Conservation (phyloP, 1,140 invertebrate species). For the Drosophila ananassae region DNA sequence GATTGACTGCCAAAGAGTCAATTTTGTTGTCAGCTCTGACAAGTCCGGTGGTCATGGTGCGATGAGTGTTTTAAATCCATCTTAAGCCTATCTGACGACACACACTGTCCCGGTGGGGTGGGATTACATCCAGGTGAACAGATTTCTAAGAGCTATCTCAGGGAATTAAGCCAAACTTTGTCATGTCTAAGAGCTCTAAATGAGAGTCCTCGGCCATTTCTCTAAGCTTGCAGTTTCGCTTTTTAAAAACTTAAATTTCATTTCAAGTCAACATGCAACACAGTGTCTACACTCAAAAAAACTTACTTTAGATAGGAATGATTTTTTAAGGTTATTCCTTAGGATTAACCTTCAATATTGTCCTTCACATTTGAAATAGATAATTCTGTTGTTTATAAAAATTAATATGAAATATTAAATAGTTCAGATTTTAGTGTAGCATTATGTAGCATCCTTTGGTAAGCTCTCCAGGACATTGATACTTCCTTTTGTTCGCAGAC, state of each 20-base stretch:
- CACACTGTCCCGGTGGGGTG: not conserved
- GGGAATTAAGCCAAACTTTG: slow-evolving; percentile 1
- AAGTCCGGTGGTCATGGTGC: slow-evolving; percentile 22
- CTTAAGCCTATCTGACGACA: not conserved
- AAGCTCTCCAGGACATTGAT: not conserved
- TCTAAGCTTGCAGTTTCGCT: not conserved
- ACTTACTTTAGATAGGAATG: not conserved
- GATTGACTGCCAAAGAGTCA: slow-evolving; percentile 40
- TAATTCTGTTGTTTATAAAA: no score
- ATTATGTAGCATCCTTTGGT: not conserved
- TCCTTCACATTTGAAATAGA: no score
- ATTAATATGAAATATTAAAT: not conserved
- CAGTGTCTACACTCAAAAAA: not conserved
- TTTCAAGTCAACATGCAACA: not conserved
- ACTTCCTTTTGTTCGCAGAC: not conserved
- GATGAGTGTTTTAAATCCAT: slow-evolving; percentile 6
- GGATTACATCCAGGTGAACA: slow-evolving; percentile 13
- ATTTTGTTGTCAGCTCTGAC: slow-evolving; percentile 39
- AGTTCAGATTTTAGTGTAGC: not conserved
- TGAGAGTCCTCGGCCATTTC: not conserved
- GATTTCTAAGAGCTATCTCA: not conserved
- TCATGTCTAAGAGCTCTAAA: not conserved
- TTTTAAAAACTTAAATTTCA: not conserved
- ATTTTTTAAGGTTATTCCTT: no score
- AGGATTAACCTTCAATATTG: no score